Percentiles rank a stretch among this genome's conserved stretches.
These are phyloP conservation scores for Chymomyza costata DNA, from an alignment of 1,140 invertebrate species.

Conservation along the genomic window DNA sequence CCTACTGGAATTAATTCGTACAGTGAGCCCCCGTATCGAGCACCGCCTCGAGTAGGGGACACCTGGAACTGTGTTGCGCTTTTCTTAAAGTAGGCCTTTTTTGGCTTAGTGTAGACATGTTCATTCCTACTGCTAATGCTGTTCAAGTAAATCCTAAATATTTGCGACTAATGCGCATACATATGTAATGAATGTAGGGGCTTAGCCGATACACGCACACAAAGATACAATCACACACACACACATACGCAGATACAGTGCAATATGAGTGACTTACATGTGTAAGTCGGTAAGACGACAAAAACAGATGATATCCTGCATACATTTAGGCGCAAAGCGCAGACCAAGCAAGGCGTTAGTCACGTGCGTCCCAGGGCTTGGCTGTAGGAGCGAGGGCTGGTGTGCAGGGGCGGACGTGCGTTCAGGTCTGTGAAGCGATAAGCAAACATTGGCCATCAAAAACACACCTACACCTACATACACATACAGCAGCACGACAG, in stretches of 20 bases:
- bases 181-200: slow-evolving; percentile 67
- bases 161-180: slow-evolving; percentile 71
- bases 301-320: slow-evolving; percentile 71
- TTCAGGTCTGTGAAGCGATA: slow-evolving; percentile 45
- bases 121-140: slow-evolving; percentile 72
- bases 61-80: too few species aligned
- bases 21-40: too few species aligned
- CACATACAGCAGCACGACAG: slow-evolving; percentile 14
- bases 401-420: neutral
- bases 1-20: too few species aligned
- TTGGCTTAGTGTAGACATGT: too few species aligned
- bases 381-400: neutral
- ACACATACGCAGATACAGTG: slow-evolving; percentile 8
- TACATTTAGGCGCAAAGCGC: slow-evolving; percentile 53
- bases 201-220: slow-evolving; percentile 33
- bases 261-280: slow-evolving; percentile 69
- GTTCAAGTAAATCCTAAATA: slow-evolving; percentile 71
- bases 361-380: slow-evolving; percentile 40
- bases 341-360: slow-evolving; percentile 41
- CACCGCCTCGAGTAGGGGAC: too few species aligned
- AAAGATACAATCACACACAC: neutral
- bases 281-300: slow-evolving; percentile 70
- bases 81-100: too few species aligned
- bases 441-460: slow-evolving; percentile 71
- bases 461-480: slow-evolving; percentile 56